phyloP scores from a whole-genome alignment of 2,113 vertebrate species.

The Pica pica region DNA sequence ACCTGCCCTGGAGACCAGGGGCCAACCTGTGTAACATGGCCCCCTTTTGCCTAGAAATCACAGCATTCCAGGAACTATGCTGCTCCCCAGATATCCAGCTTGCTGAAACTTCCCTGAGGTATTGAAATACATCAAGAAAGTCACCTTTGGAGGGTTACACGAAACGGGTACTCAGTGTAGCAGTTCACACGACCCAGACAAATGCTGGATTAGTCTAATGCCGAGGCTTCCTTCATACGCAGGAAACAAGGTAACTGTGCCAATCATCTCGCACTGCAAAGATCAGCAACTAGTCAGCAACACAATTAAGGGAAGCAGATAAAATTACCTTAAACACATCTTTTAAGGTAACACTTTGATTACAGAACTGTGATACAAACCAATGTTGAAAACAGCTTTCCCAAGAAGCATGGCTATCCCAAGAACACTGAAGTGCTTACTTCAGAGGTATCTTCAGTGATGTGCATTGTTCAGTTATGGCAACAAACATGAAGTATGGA shows the following conservation, averaged over 20 bases:
- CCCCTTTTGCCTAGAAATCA: neutral
- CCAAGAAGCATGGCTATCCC: neutral
- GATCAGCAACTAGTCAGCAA: neutral
- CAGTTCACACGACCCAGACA: neutral
- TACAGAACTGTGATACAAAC: neutral
- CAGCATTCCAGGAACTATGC: neutral
- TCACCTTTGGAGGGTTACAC: neutral
- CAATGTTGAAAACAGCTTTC: neutral
- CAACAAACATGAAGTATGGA: neutral
- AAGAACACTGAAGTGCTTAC: neutral
- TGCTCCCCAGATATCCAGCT: neutral
- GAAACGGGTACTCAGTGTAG: neutral
- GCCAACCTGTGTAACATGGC: rapidly evolving
- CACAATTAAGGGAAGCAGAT: neutral
- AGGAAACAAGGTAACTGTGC: neutral
- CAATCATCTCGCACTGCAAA: neutral
- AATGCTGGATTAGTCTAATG: neutral
- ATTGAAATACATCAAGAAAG: neutral
- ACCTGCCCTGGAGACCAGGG: no score
- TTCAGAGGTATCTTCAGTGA: neutral
- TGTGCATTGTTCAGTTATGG: rapidly evolving
- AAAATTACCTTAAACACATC: neutral
- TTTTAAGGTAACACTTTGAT: neutral
- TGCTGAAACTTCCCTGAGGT: neutral
- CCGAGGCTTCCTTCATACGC: neutral